Evolutionary conservation across 2,113 vertebrate genomes (phyloP).

Genomic region (Catharus bicknelli): DNA sequence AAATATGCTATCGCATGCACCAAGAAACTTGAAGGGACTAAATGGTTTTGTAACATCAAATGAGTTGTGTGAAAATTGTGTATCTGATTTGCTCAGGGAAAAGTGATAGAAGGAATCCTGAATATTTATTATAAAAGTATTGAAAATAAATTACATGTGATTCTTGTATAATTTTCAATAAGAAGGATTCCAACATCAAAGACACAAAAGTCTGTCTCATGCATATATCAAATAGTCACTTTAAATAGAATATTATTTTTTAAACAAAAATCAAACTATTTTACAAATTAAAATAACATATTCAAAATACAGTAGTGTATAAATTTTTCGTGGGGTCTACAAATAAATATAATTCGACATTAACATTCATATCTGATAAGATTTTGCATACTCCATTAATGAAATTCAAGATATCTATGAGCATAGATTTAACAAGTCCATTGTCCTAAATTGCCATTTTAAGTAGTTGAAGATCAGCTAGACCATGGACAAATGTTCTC

Average conservation of each 20-base stretch:
- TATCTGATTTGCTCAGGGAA: constrained; percentile 15
- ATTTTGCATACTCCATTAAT: not conserved
- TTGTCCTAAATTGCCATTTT: not conserved
- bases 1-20: not conserved
- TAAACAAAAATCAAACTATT: not conserved
- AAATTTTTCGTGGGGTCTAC: not conserved
- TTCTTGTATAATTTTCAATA: not conserved
- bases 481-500: not conserved
- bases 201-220: not conserved
- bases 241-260: not conserved
- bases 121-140: not conserved
- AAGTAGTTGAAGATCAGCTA: not conserved
- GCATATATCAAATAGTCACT: not conserved
- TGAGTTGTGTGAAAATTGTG: not conserved
- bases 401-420: not conserved
- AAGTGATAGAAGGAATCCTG: not conserved
- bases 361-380: not conserved
- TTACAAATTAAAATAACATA: not conserved
- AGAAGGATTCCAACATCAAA: constrained; percentile 17
- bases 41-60: not conserved
- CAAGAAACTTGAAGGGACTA: not conserved
- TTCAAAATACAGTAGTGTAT: not conserved
- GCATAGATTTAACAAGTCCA: not conserved
- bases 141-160: constrained; percentile 20
- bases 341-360: not conserved